A percentile compares a stretch with the other conserved stretches of the same genome.
These are phyloP conservation scores for Peromyscus maniculatus DNA, from an alignment of 2,113 vertebrate species.

Conservation along the genomic window DNA sequence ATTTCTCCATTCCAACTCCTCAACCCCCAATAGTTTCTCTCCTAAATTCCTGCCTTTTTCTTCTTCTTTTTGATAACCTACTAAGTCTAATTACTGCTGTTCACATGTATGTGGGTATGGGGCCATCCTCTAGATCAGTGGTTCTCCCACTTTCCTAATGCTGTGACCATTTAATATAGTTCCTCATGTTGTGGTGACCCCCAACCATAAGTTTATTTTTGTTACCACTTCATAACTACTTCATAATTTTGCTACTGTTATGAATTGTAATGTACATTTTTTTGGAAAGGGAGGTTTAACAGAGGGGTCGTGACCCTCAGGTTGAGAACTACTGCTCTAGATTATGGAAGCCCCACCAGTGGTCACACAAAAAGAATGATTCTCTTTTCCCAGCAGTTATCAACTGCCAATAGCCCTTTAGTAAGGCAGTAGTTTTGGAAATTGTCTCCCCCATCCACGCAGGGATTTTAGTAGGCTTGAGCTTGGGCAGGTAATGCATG, in stretches of 20 bases:
- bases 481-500: too few species aligned
- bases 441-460: not conserved
- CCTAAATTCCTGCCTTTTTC: not conserved
- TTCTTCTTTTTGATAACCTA: not conserved
- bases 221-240: not conserved
- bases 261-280: not conserved
- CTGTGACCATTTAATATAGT: not conserved
- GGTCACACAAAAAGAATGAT: not conserved
- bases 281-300: not conserved
- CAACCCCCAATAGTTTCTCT: too few species aligned
- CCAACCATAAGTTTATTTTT: not conserved
- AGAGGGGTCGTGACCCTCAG: not conserved
- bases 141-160: not conserved
- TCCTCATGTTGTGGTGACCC: not conserved
- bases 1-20: not conserved
- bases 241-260: not conserved
- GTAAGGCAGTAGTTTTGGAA: not conserved
- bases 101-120: not conserved
- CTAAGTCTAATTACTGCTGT: not conserved
- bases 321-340: not conserved
- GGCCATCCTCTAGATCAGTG: not conserved
- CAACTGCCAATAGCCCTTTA: not conserved
- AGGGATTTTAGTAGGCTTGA: not conserved
- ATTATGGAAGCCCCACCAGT: too few species aligned
- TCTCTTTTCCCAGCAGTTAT: not conserved